Evolutionary conservation across 2,888 invertebrate genomes (phyloP).

Genomic region (Melieria picta): DNA sequence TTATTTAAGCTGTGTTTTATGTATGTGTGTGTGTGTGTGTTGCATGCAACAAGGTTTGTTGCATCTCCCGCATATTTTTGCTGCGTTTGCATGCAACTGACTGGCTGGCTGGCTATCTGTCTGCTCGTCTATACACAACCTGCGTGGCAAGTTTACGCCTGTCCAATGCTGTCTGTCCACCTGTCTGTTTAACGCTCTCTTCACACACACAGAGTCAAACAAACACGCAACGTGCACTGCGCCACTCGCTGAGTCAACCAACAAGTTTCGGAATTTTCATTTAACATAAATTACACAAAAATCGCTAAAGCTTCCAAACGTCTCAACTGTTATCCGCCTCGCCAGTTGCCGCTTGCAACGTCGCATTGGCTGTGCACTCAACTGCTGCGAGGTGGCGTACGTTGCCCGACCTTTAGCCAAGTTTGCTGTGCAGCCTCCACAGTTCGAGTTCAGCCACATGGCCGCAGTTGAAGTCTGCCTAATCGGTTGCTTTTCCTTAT

Average conservation of each 20-base stretch:
- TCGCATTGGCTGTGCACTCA: no score
- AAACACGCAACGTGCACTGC: slow-evolving; percentile 11
- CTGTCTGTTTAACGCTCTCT: slow-evolving; percentile 6
- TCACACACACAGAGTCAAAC: background rate
- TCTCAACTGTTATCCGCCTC: slow-evolving; percentile 21
- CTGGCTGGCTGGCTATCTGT: slow-evolving; percentile 37
- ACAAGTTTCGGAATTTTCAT: slow-evolving; percentile 60
- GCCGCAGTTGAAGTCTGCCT: no score
- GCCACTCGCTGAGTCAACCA: slow-evolving; percentile 36
- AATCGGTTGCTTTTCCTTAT: no score
- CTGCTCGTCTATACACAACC: no score
- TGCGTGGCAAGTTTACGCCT: slow-evolving; percentile 49
- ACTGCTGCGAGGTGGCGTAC: no score
- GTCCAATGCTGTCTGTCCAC: slow-evolving; percentile 46
- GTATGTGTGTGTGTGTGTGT: slow-evolving; percentile 23
- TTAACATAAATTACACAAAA: slow-evolving; percentile 61
- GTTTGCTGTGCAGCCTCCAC: no score
- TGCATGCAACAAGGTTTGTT: slow-evolving; percentile 26
- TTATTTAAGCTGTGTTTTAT: slow-evolving; percentile 53
- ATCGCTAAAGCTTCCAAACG: slow-evolving; percentile 36
- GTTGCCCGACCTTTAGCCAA: no score
- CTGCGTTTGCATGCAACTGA: slow-evolving; percentile 53
- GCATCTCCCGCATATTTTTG: slow-evolving; percentile 41
- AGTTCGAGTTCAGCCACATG: no score
- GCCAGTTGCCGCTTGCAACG: slow-evolving; percentile 9